phyloP scores from a whole-genome alignment of 2,888 invertebrate genomes.

The Lasioglossum figueresi region DNA sequence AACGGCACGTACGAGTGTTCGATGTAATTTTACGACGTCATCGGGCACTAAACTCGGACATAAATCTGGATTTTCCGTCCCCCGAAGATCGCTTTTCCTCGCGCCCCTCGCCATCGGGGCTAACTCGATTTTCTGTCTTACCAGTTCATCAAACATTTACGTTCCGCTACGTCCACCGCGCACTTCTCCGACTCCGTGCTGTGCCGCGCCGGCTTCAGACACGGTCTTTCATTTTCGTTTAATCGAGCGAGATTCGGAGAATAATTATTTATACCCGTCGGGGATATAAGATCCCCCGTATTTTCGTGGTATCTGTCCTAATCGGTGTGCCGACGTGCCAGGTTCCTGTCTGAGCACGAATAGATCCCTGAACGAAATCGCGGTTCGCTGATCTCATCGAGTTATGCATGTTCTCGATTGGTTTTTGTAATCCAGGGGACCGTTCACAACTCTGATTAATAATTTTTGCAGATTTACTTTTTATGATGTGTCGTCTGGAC shows the following conservation, averaged over 20 bases:
- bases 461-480: no score
- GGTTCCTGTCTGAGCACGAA: neutral
- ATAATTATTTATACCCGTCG: slow-evolving; percentile 35
- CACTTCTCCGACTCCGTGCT: slow-evolving; percentile 2
- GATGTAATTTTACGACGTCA: slow-evolving; percentile 73
- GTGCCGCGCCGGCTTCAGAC: slow-evolving; percentile 14
- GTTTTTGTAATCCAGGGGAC: no score
- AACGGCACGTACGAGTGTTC: slow-evolving; percentile 71
- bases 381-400: neutral
- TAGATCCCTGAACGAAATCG: neutral
- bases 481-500: no score
- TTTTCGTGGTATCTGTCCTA: neutral
- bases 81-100: slow-evolving; percentile 29
- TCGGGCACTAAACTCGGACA: slow-evolving; percentile 63
- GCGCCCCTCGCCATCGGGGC: slow-evolving; percentile 4
- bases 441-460: no score
- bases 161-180: slow-evolving; percentile 42
- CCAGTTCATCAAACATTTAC: slow-evolving; percentile 60
- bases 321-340: neutral
- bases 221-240: slow-evolving; percentile 35
- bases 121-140: slow-evolving; percentile 60
- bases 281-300: neutral
- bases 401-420: neutral
- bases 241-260: slow-evolving; percentile 13
- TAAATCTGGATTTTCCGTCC: slow-evolving; percentile 66